These are phyloP conservation scores for Cephalopholis sonnerati DNA, from an alignment of 2,113 vertebrate species.

Conservation along the genomic window DNA sequence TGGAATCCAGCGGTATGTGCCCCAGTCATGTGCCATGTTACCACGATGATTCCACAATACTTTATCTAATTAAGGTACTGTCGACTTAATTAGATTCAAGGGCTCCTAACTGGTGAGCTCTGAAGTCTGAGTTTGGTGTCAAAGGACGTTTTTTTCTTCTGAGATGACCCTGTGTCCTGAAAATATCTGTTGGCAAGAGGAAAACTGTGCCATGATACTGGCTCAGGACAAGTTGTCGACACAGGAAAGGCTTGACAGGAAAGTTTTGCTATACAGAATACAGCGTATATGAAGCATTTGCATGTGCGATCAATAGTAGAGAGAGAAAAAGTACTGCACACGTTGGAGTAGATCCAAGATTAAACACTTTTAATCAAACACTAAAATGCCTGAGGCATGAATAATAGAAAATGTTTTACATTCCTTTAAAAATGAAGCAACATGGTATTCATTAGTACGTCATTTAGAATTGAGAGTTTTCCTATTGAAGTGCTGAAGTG, in stretches of 20 bases:
- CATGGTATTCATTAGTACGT: neutral
- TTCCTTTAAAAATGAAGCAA: neutral
- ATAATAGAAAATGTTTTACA: neutral
- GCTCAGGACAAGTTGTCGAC: slow-evolving; percentile 3
- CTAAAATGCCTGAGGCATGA: neutral
- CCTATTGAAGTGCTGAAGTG: neutral
- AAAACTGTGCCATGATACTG: neutral
- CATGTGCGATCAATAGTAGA: slow-evolving; percentile 7
- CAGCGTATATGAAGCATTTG: neutral
- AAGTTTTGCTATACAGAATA: neutral
- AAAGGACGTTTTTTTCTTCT: neutral
- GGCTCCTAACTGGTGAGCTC: neutral
- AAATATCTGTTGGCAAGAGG: slow-evolving; percentile 23
- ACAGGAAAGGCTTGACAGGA: neutral
- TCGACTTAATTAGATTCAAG: slow-evolving; percentile 26
- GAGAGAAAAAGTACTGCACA: neutral
- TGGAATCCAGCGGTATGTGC: neutral
- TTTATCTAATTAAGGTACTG: slow-evolving; percentile 40
- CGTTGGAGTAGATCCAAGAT: neutral
- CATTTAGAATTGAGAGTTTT: neutral
- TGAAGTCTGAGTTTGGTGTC: slow-evolving; percentile 14
- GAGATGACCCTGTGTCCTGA: neutral
- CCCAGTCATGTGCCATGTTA: slow-evolving; percentile 2
- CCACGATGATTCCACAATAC: neutral
- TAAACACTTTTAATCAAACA: slow-evolving; percentile 4